These are phyloP conservation scores for Hoplostethus mediterraneus DNA, from an alignment of 2,797 vertebrate genomes.

Conservation along the genomic window DNA sequence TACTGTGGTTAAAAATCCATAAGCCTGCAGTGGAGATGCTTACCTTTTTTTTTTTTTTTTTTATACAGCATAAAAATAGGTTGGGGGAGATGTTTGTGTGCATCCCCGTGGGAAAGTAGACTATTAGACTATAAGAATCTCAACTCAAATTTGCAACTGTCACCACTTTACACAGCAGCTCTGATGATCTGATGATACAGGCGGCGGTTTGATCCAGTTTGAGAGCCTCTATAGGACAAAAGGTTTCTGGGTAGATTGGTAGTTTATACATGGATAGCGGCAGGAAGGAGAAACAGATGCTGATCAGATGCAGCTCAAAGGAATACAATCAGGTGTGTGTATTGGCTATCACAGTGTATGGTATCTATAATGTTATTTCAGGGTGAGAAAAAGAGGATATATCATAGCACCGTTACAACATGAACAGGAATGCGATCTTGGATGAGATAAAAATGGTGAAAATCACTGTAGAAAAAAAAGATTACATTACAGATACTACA, in stretches of 20 bases:
- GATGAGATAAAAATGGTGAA: background rate
- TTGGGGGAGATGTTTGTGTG: too few species aligned
- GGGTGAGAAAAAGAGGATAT: background rate
- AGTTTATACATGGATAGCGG: constrained; percentile 50
- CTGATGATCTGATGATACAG: constrained; percentile 22
- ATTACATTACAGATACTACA: background rate
- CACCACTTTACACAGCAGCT: background rate
- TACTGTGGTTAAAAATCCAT: too few species aligned
- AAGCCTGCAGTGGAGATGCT: too few species aligned
- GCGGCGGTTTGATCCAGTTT: constrained; percentile 24
- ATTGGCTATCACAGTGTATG: background rate
- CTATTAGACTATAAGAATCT: background rate
- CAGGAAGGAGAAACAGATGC: constrained; percentile 14
- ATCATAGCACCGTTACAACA: background rate
- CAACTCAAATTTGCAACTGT: constrained; percentile 6
- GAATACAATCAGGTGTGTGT: constrained; percentile 1
- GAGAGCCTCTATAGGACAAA: constrained; percentile 31
- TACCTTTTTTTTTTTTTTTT: too few species aligned
- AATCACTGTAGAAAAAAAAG: background rate
- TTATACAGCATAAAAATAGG: too few species aligned
- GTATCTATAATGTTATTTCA: background rate
- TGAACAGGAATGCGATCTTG: background rate
- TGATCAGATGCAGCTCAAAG: constrained; percentile 26
- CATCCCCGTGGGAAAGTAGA: background rate
- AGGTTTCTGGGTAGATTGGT: constrained; percentile 35